phyloP scores from a whole-genome alignment of 2,113 vertebrate species.

The Pseudopipra pipra region DNA sequence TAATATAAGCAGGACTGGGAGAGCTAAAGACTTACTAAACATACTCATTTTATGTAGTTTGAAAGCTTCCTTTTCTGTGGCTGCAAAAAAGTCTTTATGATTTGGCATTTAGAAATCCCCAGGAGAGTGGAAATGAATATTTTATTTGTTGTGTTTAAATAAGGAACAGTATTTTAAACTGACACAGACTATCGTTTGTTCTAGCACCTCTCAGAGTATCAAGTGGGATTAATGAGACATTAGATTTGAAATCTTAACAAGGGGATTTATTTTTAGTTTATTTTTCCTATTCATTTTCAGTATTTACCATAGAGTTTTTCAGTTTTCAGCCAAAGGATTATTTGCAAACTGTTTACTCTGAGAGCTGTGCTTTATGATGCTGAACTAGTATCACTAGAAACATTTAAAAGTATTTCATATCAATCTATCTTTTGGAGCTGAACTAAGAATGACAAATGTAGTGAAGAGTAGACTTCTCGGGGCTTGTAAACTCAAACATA shows the following conservation, averaged over 20 bases:
- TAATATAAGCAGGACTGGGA: neutral
- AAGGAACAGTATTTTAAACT: conserved; percentile 28
- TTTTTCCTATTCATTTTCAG: neutral
- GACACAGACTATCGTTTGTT: neutral
- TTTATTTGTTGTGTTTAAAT: conserved; percentile 32
- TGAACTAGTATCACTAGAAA: neutral
- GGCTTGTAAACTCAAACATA: neutral
- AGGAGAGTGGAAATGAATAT: neutral
- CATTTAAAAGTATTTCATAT: neutral
- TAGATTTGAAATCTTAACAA: neutral
- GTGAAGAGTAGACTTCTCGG: neutral
- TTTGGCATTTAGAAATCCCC: neutral
- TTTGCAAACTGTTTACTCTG: neutral
- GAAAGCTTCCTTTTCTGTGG: neutral
- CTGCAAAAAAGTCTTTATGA: neutral
- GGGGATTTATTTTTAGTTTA: neutral
- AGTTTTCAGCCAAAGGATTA: neutral
- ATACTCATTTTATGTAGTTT: neutral
- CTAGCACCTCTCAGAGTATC: neutral
- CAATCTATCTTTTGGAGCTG: neutral
- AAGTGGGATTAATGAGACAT: neutral
- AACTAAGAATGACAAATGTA: neutral
- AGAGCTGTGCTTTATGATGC: neutral
- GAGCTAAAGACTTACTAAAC: neutral
- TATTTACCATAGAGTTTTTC: neutral